phyloP scores from a whole-genome alignment of 2,113 vertebrate species.

The Corapipo altera region DNA sequence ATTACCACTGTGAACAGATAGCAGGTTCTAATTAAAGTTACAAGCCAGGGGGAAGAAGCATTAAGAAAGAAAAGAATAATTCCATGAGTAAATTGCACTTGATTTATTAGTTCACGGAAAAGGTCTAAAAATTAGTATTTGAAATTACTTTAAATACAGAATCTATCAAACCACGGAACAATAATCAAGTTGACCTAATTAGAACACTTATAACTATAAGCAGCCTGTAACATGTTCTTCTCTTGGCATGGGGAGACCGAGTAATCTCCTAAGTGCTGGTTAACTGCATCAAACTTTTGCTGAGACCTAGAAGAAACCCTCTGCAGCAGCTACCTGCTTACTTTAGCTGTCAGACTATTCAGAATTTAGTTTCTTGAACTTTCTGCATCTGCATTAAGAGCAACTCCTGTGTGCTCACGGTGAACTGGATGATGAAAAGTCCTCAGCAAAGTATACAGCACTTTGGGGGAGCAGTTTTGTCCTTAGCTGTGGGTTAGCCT shows the following conservation, averaged over 20 bases:
- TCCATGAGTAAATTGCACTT: slow-evolving; percentile 71
- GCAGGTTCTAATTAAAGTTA: slow-evolving; percentile 81
- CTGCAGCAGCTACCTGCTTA: not conserved
- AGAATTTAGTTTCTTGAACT: not conserved
- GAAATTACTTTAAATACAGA: slow-evolving; percentile 72
- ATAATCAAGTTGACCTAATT: slow-evolving; percentile 74
- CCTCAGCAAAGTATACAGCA: not conserved
- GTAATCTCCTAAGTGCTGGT: not conserved
- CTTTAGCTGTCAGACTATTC: not conserved
- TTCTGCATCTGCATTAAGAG: not conserved
- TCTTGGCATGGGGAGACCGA: slow-evolving; percentile 49
- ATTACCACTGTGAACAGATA: slow-evolving; percentile 65
- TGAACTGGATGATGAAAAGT: not conserved
- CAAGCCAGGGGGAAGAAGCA: slow-evolving; percentile 72
- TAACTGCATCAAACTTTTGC: slow-evolving; percentile 9
- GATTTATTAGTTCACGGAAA: slow-evolving; percentile 74
- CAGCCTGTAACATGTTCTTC: slow-evolving; percentile 42
- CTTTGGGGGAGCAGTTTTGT: not conserved
- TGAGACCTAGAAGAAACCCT: not conserved
- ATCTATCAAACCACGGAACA: slow-evolving; percentile 72
- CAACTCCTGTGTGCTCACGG: not conserved
- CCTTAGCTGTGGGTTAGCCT: not conserved
- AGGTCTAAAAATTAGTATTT: slow-evolving; percentile 73
- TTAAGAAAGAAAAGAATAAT: slow-evolving; percentile 74
- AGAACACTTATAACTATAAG: slow-evolving; percentile 44